These are phyloP conservation scores for Ictidomys tridecemlineatus DNA, from an alignment of 2,113 vertebrate genomes.

Conservation along the genomic window DNA sequence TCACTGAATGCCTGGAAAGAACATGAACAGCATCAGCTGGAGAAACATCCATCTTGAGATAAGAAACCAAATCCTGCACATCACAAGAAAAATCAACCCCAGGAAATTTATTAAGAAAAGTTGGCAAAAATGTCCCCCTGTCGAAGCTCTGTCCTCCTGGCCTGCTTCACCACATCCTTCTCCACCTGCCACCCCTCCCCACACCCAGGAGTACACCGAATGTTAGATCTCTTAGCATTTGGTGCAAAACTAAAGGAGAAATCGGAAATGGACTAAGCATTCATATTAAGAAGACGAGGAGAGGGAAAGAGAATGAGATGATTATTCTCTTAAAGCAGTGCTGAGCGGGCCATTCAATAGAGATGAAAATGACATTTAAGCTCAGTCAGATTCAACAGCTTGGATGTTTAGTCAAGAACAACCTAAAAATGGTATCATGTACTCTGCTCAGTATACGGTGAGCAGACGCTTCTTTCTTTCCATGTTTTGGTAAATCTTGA, in stretches of 20 bases:
- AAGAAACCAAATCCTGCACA: conserved; percentile 1
- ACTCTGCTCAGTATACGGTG: not conserved
- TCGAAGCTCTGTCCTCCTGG: not conserved
- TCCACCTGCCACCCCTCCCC: not conserved
- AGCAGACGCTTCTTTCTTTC: not conserved
- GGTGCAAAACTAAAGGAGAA: not conserved
- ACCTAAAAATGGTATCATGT: not conserved
- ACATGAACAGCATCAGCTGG: conserved; percentile 28
- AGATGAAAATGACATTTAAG: conserved; percentile 32
- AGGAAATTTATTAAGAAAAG: not conserved
- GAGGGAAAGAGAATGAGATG: not conserved
- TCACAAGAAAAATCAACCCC: not conserved
- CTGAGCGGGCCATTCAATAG: not conserved
- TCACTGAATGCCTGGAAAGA: conserved; percentile 70
- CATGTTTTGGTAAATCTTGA: not conserved
- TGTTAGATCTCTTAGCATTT: not conserved
- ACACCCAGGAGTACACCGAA: not conserved
- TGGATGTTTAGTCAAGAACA: conserved; percentile 23
- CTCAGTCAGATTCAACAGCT: not conserved
- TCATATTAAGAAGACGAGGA: not conserved
- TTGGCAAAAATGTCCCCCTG: not conserved
- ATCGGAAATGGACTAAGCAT: not conserved
- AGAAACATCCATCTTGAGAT: conserved; percentile 23
- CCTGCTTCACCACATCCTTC: not conserved
- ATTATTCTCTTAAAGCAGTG: not conserved